Evolutionary conservation across 2,797 vertebrate genomes (phyloP).

Genomic region (Pangasius mekongensis): DNA sequence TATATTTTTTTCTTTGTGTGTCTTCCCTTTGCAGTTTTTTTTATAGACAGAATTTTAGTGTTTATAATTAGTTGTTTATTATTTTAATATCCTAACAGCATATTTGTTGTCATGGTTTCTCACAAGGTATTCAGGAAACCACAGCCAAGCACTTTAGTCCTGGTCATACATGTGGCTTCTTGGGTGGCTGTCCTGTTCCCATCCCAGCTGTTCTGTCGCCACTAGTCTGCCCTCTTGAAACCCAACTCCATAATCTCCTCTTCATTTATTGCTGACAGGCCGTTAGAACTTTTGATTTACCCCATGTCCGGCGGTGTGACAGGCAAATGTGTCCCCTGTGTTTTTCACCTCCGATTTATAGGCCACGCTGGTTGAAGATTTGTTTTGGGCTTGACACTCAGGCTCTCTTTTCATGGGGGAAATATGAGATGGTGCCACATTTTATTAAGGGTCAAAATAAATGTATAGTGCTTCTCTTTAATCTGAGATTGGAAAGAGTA

Average conservation of each 20-base stretch:
- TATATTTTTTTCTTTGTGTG: neutral
- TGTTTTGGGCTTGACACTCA: slow-evolving; percentile 51
- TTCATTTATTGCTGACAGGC: slow-evolving; percentile 63
- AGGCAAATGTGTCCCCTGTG: slow-evolving; percentile 52
- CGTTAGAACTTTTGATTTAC: slow-evolving; percentile 64
- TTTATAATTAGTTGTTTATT: neutral
- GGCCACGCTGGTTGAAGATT: slow-evolving; percentile 49
- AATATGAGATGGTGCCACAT: slow-evolving; percentile 20
- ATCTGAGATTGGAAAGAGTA: neutral
- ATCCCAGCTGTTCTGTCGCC: slow-evolving; percentile 55
- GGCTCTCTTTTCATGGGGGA: slow-evolving; percentile 37
- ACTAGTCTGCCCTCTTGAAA: slow-evolving; percentile 62
- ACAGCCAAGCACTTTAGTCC: slow-evolving; percentile 16
- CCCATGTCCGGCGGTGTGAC: slow-evolving; percentile 47
- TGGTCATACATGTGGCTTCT: slow-evolving; percentile 44
- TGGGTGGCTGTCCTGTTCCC: slow-evolving; percentile 50
- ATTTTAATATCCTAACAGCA: neutral
- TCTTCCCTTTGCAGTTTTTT: neutral
- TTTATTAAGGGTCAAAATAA: slow-evolving; percentile 39
- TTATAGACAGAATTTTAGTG: neutral
- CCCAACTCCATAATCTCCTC: slow-evolving; percentile 51
- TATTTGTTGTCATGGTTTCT: slow-evolving; percentile 25
- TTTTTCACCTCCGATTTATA: slow-evolving; percentile 53
- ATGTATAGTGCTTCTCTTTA: slow-evolving; percentile 16
- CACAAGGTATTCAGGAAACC: slow-evolving; percentile 10